Evolutionary conservation across 2,113 vertebrate species (phyloP), one percentile per base, ranked within the genome.

Genomic region (Lasiurus cinereus): DNA sequence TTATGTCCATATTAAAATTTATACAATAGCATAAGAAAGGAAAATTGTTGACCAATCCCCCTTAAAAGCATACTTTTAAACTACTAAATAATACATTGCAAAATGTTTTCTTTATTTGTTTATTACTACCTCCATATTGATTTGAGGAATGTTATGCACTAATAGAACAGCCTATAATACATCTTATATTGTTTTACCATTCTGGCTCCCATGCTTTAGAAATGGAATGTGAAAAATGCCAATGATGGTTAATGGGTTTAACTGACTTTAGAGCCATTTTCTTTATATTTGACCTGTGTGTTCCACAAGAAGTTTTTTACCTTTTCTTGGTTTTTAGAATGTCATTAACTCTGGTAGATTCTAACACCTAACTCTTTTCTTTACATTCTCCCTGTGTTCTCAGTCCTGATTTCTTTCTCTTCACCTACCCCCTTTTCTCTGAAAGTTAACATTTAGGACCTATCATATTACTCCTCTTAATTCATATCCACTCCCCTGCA

Each of bases 201-300:
- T 79, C 31, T 48, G 56, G 10, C 6, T 56, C 11, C 48, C 54
- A 29, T 12, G 21, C 8, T 91, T 82, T 78, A 69, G 10, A 70
- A 64, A 86, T 74, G 9, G 5, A 80, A 76, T 80, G 83, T 67
- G 64, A 59, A 72, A 79, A 56, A n/a, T 80, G 13, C 2, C 12
- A 46, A 0, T 54, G 13, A 76, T 39, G 12, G 50, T 59, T 83
- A 73, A 76, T 29, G 31, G 39, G 13, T 85, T 88, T 43, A 82
- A 52, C 67, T 72, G 18, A 13, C 64, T 31, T 67, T 93, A 59
- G 39, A 73, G 15, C 19, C 27, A 31, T 62, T 96, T 92, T 69
- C 54, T 94, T 73, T 78, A 33, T 19, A 21, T 19, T 76, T 88
- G 59, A 46, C 29, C 2, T 76, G 24, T 70, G 29, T 36, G 48